Evolutionary conservation across 1,140 invertebrate genomes (phyloP).

Genomic region (Halyomorpha halys): DNA sequence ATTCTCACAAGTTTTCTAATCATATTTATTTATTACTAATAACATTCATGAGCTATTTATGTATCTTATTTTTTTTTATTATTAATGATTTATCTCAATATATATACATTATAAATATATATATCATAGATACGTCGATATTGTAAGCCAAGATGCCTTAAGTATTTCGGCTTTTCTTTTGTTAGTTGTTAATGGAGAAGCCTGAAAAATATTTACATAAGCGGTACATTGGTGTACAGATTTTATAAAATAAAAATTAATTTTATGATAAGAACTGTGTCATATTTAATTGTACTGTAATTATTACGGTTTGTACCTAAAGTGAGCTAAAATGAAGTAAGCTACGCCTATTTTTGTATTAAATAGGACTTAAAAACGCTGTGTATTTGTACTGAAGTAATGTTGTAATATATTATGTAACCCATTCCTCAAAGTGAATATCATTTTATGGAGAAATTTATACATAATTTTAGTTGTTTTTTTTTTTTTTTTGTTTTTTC

Average conservation of each 20-base stretch:
- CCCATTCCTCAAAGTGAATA: no score
- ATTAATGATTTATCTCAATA: constrained; percentile 5
- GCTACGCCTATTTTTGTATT: background rate
- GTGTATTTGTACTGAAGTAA: background rate
- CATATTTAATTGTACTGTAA: constrained; percentile 23
- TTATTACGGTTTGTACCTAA: constrained; percentile 9
- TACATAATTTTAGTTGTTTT: background rate
- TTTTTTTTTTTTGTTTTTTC: background rate
- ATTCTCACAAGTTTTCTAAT: constrained; percentile 13
- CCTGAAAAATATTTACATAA: constrained; percentile 12
- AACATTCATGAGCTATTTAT: background rate
- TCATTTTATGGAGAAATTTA: no score
- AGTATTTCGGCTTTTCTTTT: constrained; percentile 23
- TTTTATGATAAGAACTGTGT: constrained; percentile 19
- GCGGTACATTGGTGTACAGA: constrained; percentile 23
- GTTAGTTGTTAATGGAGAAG: constrained; percentile 22
- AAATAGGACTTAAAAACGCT: background rate
- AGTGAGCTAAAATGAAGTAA: background rate
- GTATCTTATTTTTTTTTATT: background rate
- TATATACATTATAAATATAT: constrained; percentile 9
- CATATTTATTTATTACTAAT: constrained; percentile 8
- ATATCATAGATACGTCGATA: constrained; percentile 6
- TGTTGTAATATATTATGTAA: background rate
- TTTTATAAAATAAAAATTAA: constrained; percentile 23
- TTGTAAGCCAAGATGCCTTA: constrained; percentile 23